Evolutionary conservation across 2,888 invertebrate species (phyloP), one percentile per base, ranked within the genome.

Genomic region (Epirrita christyi): DNA sequence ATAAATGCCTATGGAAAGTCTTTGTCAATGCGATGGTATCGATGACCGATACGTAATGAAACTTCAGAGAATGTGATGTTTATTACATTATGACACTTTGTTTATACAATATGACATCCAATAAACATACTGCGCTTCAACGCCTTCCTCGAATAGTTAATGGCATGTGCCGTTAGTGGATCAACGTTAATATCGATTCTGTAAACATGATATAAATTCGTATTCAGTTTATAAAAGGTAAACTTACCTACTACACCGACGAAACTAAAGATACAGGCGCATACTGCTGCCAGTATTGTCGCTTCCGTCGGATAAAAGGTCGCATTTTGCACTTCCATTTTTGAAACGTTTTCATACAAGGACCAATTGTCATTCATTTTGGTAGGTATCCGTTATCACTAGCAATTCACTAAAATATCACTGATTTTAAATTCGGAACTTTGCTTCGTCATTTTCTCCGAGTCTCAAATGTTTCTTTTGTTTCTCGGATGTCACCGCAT

Each of bases 161-260:
- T 68, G 64, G 70, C 67, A 66, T 62, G 57, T 47, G 48, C 41
- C 59, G 44, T 72, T 63, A 64, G 41, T 55, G 60, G 65, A 73
- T 65, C 59, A 59, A 37, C 56, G 52, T 52, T 64, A 65, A 67
- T 65, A 72, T 75, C 72, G 72, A 75, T 75, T 66, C 60, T 68
- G 67, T 80, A 80, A 79, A 77, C 78, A 79, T 50, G 28, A 65
- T 69, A 67, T 59, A 68, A 58, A 66, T 61, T 51, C 45, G 54
- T 73, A 76, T 10, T 15, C 73, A 58, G 42, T 47, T 45, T 57
- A 52, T 43, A 49, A 45, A 14, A 13, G 27, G 36, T 45, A 40
- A 46, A 85, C 93, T 93, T 90, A 97, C 97, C 97, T 59, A 95
- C 88, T 59, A 97, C 94, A 60, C 97, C 97, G 42, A 97, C 92